Base-by-base conservation (phyloP, 30 jellyfish, hydroid and myxozoan genomes). In the Phacellophora camtschatica region DNA sequence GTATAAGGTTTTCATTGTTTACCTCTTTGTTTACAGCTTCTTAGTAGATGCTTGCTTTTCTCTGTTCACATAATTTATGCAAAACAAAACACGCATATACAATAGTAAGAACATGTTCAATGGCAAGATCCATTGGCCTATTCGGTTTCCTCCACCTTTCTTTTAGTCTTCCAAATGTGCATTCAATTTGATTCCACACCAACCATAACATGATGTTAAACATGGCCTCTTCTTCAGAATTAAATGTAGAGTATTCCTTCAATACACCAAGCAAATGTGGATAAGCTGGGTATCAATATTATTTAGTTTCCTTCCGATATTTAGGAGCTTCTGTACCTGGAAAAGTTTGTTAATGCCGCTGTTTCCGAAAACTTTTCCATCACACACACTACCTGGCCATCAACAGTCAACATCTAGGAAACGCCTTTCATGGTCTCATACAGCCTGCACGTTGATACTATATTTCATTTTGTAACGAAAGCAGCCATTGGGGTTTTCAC, bases 351-450 rank as follows among this genome's bases (percentile, higher is more conserved):
- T 48, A 6, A 85, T 46, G 25, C 39, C 15, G 56, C 92, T 55
- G 74, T 73, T 71, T 13, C 78, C 76, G 74, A 71, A 73, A 24
- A 39, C 29, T 41, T 57, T 71, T 39, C 73, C 91, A 72, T 85
- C 92, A 66, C 76, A 94, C 50, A 76, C 92, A 64, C 96, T 65
- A 16, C 94, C 96, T 31, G 93, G 94, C 87, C 96, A 75, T 39
- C 75, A 48, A 30, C 61, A 30, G 42, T 85, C 92, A 13, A 85
- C 87, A 70, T 66, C 84, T 10, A 72, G 25, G 34, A 87, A 87
- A 18, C 42, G 3, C 5, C 95, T 89, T 19, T 87, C 56, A 18
- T 64, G 59, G 53, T 77, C 89, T 46, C 90, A 77, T 20, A 87
- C 81, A 2, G 89, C 95, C 49, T 65, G 95, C 31, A 90, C 90